These are phyloP conservation scores for Hypercompe scribonia DNA, from an alignment of 2,888 invertebrate genomes.

Conservation along the genomic window DNA sequence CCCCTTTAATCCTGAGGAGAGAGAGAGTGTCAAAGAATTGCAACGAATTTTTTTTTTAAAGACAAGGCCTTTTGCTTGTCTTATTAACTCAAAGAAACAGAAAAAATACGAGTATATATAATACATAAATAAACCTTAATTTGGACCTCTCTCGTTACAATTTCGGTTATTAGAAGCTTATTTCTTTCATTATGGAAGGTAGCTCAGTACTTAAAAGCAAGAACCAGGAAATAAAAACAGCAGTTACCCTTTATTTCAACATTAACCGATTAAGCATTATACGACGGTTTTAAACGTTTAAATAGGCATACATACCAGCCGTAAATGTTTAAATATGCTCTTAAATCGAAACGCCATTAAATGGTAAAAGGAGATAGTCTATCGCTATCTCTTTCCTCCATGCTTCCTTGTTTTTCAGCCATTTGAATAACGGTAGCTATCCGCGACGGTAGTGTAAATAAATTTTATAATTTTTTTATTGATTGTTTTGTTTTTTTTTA, in stretches of 20 bases:
- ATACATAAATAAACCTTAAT: background rate
- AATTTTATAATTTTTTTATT: slow-evolving; percentile 38
- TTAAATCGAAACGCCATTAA: slow-evolving; percentile 42
- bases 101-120: no score
- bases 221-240: slow-evolving; percentile 37
- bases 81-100: no score
- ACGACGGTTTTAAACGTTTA: slow-evolving; percentile 41
- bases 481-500: slow-evolving; percentile 39
- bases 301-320: slow-evolving; percentile 42
- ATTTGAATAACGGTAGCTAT: slow-evolving; percentile 32
- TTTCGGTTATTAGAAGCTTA: background rate
- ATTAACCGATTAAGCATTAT: slow-evolving; percentile 37
- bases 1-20: no score
- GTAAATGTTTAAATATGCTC: slow-evolving; percentile 45
- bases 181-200: background rate
- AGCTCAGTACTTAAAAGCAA: slow-evolving; percentile 24
- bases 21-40: no score
- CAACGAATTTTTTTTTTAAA: no score
- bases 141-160: background rate
- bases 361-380: slow-evolving; percentile 29
- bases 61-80: no score
- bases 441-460: slow-evolving; percentile 26
- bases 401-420: slow-evolving; percentile 37
- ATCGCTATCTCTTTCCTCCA: slow-evolving; percentile 19
- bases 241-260: slow-evolving; percentile 40